Percentiles rank a stretch among this genome's conserved stretches.
Conservation (phyloP, 2,113 vertebrate genomes). For the Oncorhynchus gorbuscha region DNA sequence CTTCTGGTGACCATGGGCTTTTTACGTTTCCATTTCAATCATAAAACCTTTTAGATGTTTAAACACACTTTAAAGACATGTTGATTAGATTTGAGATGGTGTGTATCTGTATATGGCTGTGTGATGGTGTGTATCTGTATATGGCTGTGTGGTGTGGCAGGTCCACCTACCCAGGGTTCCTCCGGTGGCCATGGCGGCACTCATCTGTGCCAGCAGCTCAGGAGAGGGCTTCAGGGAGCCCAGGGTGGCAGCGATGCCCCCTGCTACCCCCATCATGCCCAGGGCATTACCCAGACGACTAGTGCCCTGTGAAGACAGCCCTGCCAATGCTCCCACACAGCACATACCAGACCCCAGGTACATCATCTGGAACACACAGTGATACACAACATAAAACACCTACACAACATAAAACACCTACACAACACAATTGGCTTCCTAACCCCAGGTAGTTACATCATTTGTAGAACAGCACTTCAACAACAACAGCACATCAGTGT, state of each 20-base stretch:
- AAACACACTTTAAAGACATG: no score
- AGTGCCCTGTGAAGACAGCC: slow-evolving; percentile 71
- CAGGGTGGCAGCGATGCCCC: slow-evolving; percentile 71
- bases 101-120: no score
- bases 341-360: slow-evolving; percentile 74
- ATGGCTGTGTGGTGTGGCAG: no score
- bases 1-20: no score
- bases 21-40: no score
- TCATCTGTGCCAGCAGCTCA: slow-evolving; percentile 78
- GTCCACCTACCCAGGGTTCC: slow-evolving; percentile 63
- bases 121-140: no score
- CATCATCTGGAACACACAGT: slow-evolving; percentile 57
- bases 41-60: no score
- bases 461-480: neutral
- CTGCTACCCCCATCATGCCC: slow-evolving; percentile 73
- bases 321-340: slow-evolving; percentile 72
- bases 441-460: neutral
- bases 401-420: neutral
- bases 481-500: neutral
- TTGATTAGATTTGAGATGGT: no score
- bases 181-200: slow-evolving; percentile 71
- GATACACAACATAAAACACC: neutral
- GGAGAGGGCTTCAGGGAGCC: slow-evolving; percentile 71
- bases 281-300: slow-evolving; percentile 73
- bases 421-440: neutral